Evolutionary conservation across 2,113 vertebrate species (phyloP).

Genomic region (Uria aalge): DNA sequence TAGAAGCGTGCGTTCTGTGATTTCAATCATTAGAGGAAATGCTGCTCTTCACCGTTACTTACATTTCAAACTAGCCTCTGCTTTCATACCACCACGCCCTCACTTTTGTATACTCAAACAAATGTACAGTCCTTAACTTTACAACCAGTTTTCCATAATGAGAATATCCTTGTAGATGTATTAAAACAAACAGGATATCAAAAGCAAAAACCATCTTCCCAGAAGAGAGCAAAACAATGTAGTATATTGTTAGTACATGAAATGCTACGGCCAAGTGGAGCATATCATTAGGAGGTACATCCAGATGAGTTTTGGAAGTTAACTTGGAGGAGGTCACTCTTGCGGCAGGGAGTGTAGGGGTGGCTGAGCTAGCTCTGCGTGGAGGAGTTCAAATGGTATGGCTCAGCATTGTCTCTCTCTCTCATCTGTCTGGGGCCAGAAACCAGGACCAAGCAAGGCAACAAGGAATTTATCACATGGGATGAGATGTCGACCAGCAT

Average conservation of each 20-base stretch:
- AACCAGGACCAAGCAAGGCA: not conserved
- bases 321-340: not conserved
- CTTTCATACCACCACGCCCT: not conserved
- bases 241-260: not conserved
- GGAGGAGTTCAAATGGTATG: accelerated
- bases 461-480: not conserved
- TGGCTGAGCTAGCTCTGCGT: not conserved
- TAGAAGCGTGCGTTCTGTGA: not conserved
- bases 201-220: not conserved
- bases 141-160: not conserved
- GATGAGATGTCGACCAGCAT: not conserved
- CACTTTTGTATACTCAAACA: not conserved
- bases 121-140: not conserved
- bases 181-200: not conserved
- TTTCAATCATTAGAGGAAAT: not conserved
- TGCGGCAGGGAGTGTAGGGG: not conserved
- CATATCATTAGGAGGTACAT: not conserved
- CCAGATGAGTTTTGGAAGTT: not conserved
- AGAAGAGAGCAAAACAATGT: not conserved
- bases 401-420: not conserved
- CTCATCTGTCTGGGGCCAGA: not conserved
- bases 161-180: not conserved
- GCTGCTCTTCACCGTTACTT: not conserved
- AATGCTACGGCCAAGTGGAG: not conserved
- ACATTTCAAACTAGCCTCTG: not conserved